Conservation (phyloP, 2,113 vertebrate genomes). For the Mugil cephalus region DNA sequence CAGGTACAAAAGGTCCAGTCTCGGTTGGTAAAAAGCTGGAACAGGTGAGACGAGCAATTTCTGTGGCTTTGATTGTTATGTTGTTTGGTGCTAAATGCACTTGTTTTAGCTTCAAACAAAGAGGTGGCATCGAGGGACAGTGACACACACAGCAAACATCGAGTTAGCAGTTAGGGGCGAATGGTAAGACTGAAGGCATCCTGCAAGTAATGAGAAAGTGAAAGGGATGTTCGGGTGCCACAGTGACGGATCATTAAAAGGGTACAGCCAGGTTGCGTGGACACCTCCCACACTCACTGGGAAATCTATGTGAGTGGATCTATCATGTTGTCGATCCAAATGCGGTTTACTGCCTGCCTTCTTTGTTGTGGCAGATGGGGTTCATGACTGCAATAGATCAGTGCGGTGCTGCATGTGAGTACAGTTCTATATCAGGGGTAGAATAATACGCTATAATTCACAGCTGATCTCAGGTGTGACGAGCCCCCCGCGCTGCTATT, state of each 20-base stretch:
- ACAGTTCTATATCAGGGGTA: neutral
- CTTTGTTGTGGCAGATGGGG: neutral
- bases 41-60: slow-evolving; percentile 22
- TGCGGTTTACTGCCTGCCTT: neutral
- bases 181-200: neutral
- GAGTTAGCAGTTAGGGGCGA: neutral
- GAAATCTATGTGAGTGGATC: slow-evolving; percentile 11
- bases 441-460: slow-evolving; percentile 10
- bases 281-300: neutral
- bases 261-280: neutral
- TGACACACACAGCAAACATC: neutral
- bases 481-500: neutral
- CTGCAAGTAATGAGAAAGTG: neutral
- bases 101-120: slow-evolving; percentile 11
- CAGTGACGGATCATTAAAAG: slow-evolving; percentile 1
- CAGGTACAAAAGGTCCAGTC: slow-evolving; percentile 16
- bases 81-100: slow-evolving; percentile 10
- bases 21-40: slow-evolving; percentile 10
- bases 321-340: slow-evolving; percentile 20
- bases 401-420: neutral
- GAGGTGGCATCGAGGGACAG: neutral
- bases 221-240: neutral
- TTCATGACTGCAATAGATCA: neutral
- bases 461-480: neutral
- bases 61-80: slow-evolving; percentile 19